Conservation (phyloP, 2,888 invertebrate species). For the Drosophila borborema region DNA sequence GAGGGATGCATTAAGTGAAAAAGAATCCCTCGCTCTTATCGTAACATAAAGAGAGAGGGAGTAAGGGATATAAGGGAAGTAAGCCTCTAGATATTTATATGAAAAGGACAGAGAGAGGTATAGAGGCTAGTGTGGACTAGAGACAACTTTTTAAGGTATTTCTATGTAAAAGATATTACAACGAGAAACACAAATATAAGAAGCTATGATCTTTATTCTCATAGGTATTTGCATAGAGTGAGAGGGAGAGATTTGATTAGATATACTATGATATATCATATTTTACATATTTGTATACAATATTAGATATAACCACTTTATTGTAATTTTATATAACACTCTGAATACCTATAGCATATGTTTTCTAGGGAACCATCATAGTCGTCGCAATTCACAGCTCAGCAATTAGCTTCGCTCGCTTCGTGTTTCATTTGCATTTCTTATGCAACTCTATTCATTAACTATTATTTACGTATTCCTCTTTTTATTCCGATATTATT, state of each 20-base stretch:
- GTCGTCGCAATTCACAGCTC: neutral
- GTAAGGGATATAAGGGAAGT: too few relatives aligned
- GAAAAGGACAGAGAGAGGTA: neutral
- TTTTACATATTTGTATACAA: neutral
- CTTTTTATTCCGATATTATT: neutral
- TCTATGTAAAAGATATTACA: too few relatives aligned
- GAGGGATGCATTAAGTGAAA: too few relatives aligned
- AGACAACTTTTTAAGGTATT: too few relatives aligned
- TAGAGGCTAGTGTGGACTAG: too few relatives aligned
- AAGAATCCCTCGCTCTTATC: too few relatives aligned
- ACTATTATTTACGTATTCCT: neutral
- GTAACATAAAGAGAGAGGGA: too few relatives aligned
- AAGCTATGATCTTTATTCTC: too few relatives aligned
- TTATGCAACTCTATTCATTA: conserved; percentile 5
- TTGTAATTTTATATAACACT: neutral
- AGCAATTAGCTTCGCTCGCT: neutral
- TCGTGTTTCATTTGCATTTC: neutral
- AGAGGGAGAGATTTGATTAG: neutral
- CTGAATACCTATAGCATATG: neutral
- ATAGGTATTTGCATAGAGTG: neutral
- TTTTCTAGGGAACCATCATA: neutral
- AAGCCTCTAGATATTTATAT: neutral
- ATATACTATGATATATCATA: neutral
- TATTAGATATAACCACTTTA: neutral
- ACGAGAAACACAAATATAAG: too few relatives aligned